Percentiles rank a stretch among this genome's conserved stretches.
Conservation (phyloP, 1,140 invertebrate genomes). For the Oryctes rhinoceros region DNA sequence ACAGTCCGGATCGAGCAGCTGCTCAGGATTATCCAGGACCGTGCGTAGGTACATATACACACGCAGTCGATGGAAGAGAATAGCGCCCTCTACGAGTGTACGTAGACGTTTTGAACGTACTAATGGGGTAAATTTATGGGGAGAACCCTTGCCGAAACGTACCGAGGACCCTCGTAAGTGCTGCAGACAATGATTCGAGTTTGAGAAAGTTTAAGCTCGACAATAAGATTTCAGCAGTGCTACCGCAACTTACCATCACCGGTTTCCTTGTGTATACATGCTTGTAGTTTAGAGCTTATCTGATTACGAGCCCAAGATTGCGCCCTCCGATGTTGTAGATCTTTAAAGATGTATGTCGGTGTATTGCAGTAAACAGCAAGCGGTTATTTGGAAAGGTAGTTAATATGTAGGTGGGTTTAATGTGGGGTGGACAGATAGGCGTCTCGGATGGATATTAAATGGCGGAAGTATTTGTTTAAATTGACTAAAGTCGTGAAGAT, state of each 20-base stretch:
- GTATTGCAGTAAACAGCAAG: no score
- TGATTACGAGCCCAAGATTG: conserved; percentile 1
- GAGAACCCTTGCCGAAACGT: conserved; percentile 1
- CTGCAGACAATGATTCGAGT: conserved; percentile 30
- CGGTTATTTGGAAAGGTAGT: no score
- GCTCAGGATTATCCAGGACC: neutral
- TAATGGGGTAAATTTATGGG: conserved; percentile 36
- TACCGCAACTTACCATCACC: neutral
- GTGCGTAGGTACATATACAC: neutral
- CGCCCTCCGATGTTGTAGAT: neutral
- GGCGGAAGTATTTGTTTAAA: no score
- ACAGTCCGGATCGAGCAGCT: conserved; percentile 4
- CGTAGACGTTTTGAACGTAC: neutral
- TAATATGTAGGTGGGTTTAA: no score
- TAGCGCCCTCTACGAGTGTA: neutral
- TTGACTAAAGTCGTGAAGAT: no score
- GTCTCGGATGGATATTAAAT: no score
- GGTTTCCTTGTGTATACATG: neutral
- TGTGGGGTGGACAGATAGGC: no score
- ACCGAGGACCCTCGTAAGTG: conserved; percentile 3
- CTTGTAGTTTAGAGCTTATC: neutral
- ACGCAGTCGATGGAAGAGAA: neutral
- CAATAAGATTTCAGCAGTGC: conserved; percentile 24
- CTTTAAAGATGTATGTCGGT: neutral
- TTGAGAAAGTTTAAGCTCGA: conserved; percentile 14